Conservation (phyloP, 2,113 vertebrate species). For the Recurvirostra avosetta region DNA sequence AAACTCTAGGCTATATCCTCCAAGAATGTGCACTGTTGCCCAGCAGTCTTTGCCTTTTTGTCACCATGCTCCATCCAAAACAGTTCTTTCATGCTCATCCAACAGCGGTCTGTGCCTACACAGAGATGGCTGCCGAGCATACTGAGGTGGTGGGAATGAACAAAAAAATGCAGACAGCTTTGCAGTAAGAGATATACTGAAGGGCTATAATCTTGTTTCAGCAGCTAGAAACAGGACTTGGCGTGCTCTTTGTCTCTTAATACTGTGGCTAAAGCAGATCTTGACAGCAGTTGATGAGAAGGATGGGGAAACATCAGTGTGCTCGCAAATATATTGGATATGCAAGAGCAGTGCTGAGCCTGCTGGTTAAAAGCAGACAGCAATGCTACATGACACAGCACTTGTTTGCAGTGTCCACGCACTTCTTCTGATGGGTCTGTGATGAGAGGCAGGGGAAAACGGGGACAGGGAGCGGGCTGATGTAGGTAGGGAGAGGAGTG, state of each 20-base stretch:
- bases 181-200: neutral
- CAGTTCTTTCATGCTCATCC: neutral
- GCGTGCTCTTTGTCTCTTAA: neutral
- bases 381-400: neutral
- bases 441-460: neutral
- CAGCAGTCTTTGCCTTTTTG: neutral
- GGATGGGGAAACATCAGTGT: neutral
- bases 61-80: neutral
- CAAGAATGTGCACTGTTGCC: neutral
- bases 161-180: neutral
- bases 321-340: neutral
- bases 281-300: neutral
- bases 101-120: neutral
- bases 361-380: neutral
- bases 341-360: neutral
- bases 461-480: neutral
- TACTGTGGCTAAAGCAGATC: neutral
- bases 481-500: neutral
- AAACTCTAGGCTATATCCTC: neutral
- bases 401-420: neutral
- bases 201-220: neutral
- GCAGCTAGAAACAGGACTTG: neutral
- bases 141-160: neutral
- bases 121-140: neutral
- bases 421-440: neutral